Evolutionary conservation across 2,888 invertebrate species (phyloP), one percentile per base, ranked within the genome.

Genomic region (Trissolcus japonicus): DNA sequence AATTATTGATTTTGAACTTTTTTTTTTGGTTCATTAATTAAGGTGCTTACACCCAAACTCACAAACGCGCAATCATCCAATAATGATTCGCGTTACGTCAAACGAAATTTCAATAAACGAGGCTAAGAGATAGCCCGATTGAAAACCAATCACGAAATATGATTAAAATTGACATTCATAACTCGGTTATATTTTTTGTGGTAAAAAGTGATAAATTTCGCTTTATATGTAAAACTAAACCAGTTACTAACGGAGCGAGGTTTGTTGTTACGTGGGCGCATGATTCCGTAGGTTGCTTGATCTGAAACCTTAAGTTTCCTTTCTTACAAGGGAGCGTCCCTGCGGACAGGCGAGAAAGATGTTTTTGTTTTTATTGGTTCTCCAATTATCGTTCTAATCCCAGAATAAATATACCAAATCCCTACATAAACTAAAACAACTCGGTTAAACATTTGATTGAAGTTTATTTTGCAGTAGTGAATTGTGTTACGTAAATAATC

Each of bases 221-320:
- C 41, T n/a, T 46, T 62, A 9, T 35, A 35, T 51, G 46, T 65
- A 65, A 55, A 65, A 65, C 7, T 48, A 50, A 29, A 50, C 41
- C 16, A 3, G 41, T 17, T 19, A 46, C 14, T 46, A 46, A 16
- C 16, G 46, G 46, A 16, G 16, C 40, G 19, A 7, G 43, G 16
- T 59, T 59, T 25, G 19, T 43, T 41, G 66, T 60, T 67, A 60
- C 57, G 41, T 29, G 46, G 60, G 29, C 29, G 48, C 69, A 41
- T 62, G 57, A 65, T 59, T 54, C 35, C 35, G 40, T 48, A 35
- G 57, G 65, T 65, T 65, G 46, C 60, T 65, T 65, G 65, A 65
- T 65, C 72, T 65, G 65, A 72, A 72, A 72, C 72, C 72, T 72
- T 65, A 54, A 72, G 43, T 65, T 46, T 60, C 65, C 59, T 60